Conservation (phyloP, 2,888 invertebrate species). For the Ischnus inquisitorius region DNA sequence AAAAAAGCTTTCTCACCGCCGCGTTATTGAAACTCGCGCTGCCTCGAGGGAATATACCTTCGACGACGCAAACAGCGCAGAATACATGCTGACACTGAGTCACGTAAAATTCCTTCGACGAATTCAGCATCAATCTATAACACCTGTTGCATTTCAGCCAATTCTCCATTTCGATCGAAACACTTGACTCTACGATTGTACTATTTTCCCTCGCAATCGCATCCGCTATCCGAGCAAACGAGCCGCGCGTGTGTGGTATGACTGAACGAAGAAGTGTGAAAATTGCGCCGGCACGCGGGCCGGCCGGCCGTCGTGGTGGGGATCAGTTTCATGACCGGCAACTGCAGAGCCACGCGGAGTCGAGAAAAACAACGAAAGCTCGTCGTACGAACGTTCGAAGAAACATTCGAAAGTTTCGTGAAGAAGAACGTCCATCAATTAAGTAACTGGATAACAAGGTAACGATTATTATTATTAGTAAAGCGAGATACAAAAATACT, state of each 20-base stretch:
- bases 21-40: background rate
- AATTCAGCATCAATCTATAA: conserved; percentile 9
- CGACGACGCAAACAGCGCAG: conserved; percentile 39
- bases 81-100: conserved; percentile 61
- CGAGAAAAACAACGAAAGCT: background rate
- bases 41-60: background rate
- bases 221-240: too few relatives aligned
- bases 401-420: background rate
- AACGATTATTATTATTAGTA: conserved; percentile 42
- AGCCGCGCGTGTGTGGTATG: too few relatives aligned
- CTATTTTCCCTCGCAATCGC: background rate
- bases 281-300: too few relatives aligned
- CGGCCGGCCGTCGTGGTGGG: too few relatives aligned
- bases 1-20: background rate
- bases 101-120: conserved; percentile 31
- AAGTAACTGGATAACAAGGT: conserved; percentile 38
- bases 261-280: too few relatives aligned
- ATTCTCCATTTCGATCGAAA: conserved; percentile 10
- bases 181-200: background rate
- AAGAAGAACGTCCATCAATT: background rate
- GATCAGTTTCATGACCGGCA: background rate
- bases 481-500: conserved; percentile 36
- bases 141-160: conserved; percentile 62
- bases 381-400: background rate
- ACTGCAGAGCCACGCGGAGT: background rate